Evolutionary conservation across 2,888 invertebrate species (phyloP).

Genomic region (Epistrophe grossulariae): DNA sequence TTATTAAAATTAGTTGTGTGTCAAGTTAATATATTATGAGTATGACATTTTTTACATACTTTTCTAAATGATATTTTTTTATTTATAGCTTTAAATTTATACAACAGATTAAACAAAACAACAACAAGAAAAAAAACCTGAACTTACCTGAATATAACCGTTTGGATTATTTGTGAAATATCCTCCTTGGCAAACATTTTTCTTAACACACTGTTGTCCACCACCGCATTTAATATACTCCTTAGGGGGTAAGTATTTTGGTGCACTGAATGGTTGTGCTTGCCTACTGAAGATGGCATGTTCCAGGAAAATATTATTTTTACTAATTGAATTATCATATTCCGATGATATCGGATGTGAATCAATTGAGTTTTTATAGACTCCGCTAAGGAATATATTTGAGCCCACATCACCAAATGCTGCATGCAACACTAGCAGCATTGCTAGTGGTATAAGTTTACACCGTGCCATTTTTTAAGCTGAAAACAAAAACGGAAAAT

Average conservation of each 20-base stretch:
- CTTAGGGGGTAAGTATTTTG: constrained; percentile 81
- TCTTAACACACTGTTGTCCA: constrained; percentile 82
- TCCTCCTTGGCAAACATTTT: constrained; percentile 80
- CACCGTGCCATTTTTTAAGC: constrained; percentile 63
- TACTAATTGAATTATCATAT: constrained; percentile 77
- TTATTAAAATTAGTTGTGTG: constrained; percentile 17
- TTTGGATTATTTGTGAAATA: constrained; percentile 76
- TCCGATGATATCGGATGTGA: constrained; percentile 78
- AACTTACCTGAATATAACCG: constrained; percentile 79
- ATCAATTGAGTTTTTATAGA: constrained; percentile 80
- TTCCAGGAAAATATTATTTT: constrained; percentile 81
- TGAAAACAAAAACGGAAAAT: constrained; percentile 31
- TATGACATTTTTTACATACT: neutral
- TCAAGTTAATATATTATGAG: constrained; percentile 14
- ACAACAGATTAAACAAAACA: too few relatives aligned
- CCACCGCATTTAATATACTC: constrained; percentile 80
- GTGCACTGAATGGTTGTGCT: constrained; percentile 81
- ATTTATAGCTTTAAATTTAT: neutral
- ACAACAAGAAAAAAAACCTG: neutral
- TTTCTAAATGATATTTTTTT: neutral
- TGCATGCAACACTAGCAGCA: constrained; percentile 65
- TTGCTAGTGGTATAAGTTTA: constrained; percentile 67
- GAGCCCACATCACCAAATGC: constrained; percentile 78
- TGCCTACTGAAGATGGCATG: constrained; percentile 82
- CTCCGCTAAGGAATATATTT: constrained; percentile 82